Percentiles rank a stretch among this genome's conserved stretches.
Evolutionary conservation across 2,113 vertebrate genomes (phyloP).

Genomic region (Oreochromis tanganicae): DNA sequence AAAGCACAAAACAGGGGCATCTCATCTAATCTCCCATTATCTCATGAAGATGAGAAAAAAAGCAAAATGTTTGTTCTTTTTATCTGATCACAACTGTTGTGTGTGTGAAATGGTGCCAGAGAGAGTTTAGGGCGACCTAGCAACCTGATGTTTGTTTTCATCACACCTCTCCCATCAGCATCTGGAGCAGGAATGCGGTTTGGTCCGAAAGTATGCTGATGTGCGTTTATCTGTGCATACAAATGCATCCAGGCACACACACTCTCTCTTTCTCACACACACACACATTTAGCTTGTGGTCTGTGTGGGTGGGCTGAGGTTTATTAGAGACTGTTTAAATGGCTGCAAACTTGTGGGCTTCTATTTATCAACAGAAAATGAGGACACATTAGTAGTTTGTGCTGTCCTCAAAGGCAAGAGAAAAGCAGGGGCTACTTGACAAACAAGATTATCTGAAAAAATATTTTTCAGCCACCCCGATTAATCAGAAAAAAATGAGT

Average conservation of each 20-base stretch:
- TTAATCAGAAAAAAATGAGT: neutral
- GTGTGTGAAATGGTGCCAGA: neutral
- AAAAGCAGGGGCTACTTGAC: neutral
- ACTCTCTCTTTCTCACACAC: neutral
- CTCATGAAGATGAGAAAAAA: neutral
- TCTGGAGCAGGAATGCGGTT: constrained; percentile 29
- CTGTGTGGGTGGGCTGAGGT: constrained; percentile 56
- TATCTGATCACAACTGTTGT: neutral
- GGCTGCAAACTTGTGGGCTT: constrained; percentile 22
- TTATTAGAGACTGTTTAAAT: constrained; percentile 42
- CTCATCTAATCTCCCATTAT: neutral
- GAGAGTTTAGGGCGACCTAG: neutral
- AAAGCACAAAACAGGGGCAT: neutral
- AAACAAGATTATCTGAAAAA: neutral
- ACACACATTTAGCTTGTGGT: neutral
- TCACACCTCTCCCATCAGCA: constrained; percentile 49
- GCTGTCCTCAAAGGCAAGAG: neutral
- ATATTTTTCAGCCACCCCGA: constrained; percentile 7
- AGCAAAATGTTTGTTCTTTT: constrained; percentile 6
- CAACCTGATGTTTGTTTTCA: constrained; percentile 46
- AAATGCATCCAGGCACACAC: neutral
- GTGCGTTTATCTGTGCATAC: constrained; percentile 39
- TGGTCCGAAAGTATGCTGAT: constrained; percentile 25
- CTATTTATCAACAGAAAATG: constrained; percentile 32
- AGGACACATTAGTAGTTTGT: neutral